phyloP scores from a whole-genome alignment of 1,140 invertebrate genomes.

The Meloidogyne hapla region DNA sequence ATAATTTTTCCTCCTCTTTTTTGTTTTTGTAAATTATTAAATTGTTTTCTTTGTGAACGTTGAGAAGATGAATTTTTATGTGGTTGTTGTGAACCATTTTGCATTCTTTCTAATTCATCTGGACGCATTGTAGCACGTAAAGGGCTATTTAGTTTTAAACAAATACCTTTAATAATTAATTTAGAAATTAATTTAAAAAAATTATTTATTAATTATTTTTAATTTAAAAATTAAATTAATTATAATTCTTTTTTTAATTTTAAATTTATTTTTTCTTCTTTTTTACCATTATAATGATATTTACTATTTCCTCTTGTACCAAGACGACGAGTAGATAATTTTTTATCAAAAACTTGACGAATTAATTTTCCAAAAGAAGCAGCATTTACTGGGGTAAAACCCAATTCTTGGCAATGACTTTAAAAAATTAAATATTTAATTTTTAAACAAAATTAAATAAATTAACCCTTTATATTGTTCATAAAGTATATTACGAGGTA shows the following conservation, averaged over 20 bases:
- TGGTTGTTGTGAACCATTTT: constrained; percentile 9
- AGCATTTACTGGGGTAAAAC: constrained; percentile 94
- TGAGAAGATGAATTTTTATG: neutral
- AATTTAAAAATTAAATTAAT: too few species aligned
- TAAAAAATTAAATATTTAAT: neutral
- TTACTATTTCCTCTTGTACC: constrained; percentile 98
- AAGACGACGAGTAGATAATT: constrained; percentile 83
- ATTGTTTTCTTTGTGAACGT: constrained; percentile 5
- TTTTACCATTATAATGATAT: constrained; percentile 91
- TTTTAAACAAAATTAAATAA: neutral
- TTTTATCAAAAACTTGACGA: constrained; percentile 88
- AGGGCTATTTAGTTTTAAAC: constrained; percentile 45
- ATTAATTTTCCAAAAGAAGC: constrained; percentile 98
- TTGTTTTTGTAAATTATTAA: neutral
- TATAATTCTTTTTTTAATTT: too few species aligned
- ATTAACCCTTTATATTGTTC: constrained; percentile 78
- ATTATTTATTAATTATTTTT: too few species aligned
- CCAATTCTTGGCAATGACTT: constrained; percentile 78
- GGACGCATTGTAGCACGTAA: constrained; percentile 16
- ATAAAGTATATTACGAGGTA: constrained; percentile 91
- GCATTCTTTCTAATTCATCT: constrained; percentile 38
- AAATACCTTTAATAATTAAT: constrained; percentile 35
- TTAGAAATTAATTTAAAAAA: constrained; percentile 22
- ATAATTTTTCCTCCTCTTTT: too few species aligned
- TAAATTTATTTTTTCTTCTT: constrained; percentile 82